Percentiles rank a stretch among this genome's conserved stretches.
phyloP scores from a whole-genome alignment of 1,140 invertebrate species.

The Drosophila nigrodunni region DNA sequence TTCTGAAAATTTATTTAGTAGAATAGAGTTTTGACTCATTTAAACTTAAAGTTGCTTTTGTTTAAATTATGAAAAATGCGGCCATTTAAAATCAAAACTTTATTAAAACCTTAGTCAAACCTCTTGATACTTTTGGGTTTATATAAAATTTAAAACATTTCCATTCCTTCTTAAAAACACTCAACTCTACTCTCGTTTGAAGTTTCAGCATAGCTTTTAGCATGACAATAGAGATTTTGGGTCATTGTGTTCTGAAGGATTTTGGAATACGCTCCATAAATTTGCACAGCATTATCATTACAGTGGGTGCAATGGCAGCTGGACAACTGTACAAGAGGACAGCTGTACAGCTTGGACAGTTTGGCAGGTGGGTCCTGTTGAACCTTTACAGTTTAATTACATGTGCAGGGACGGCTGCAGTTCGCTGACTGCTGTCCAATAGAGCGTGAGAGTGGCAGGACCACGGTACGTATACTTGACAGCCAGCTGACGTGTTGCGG shows the following conservation, averaged over 20 bases:
- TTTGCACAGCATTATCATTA: conserved; percentile 41
- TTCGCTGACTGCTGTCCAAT: conserved; percentile 21
- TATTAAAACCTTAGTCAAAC: too few species aligned
- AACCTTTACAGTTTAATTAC: conserved; percentile 59
- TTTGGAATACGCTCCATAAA: conserved; percentile 51
- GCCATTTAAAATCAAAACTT: too few species aligned
- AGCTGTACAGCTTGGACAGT: background rate
- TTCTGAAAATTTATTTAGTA: too few species aligned
- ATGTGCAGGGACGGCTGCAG: conserved; percentile 20
- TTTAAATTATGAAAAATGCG: too few species aligned
- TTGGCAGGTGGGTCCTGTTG: conserved; percentile 30
- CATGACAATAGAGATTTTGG: conserved; percentile 59
- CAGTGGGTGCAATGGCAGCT: conserved; percentile 8
- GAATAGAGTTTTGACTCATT: too few species aligned
- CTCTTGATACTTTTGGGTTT: background rate
- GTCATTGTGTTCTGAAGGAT: conserved; percentile 46
- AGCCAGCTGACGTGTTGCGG: conserved; percentile 59
- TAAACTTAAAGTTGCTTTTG: too few species aligned
- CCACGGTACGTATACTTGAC: conserved; percentile 70
- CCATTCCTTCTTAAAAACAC: background rate
- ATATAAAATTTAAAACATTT: background rate
- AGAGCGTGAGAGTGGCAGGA: conserved; percentile 22
- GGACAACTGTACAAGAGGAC: background rate
- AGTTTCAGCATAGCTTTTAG: conserved; percentile 44
- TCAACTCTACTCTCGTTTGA: conserved; percentile 3